phyloP scores from a whole-genome alignment of 2,888 invertebrate genomes.

The Stictocephala bisonia region DNA sequence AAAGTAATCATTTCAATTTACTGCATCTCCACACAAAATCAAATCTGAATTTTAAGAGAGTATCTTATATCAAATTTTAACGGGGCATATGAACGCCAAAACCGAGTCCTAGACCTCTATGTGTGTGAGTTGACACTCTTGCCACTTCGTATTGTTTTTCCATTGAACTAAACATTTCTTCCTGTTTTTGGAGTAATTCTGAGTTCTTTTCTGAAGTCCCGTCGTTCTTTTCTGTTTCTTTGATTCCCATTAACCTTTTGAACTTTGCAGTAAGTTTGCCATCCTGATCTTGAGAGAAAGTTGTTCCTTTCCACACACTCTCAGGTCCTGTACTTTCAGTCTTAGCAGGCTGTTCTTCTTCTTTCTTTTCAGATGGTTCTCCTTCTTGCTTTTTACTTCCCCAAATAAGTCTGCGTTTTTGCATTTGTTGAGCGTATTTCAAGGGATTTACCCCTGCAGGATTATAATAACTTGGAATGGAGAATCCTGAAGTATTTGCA shows the following conservation, averaged over 20 bases:
- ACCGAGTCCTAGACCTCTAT: constrained; percentile 88
- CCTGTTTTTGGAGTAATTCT: constrained; percentile 65
- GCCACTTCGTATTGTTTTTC: constrained; percentile 98
- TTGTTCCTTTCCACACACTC: constrained; percentile 79
- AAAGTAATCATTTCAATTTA: no score
- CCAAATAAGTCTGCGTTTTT: constrained; percentile 94
- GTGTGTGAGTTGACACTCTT: constrained; percentile 94
- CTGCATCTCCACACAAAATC: no score
- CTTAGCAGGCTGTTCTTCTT: constrained; percentile 11
- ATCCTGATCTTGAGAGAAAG: constrained; percentile 91
- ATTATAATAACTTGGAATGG: constrained; percentile 78
- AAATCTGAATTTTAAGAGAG: background rate
- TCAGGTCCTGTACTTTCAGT: constrained; percentile 45
- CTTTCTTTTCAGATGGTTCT: constrained; percentile 37
- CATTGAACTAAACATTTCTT: constrained; percentile 92
- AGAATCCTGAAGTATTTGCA: constrained; percentile 63
- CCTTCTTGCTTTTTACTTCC: constrained; percentile 63
- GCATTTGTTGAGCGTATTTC: constrained; percentile 88
- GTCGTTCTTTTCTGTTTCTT: constrained; percentile 63
- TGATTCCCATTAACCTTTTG: constrained; percentile 96
- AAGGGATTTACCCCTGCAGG: constrained; percentile 80
- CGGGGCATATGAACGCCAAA: constrained; percentile 68
- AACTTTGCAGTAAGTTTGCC: constrained; percentile 95
- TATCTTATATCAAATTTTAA: background rate
- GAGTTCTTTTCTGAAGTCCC: constrained; percentile 52